Conservation (phyloP, 2,113 vertebrate species). For the Fulmarus glacialis region DNA sequence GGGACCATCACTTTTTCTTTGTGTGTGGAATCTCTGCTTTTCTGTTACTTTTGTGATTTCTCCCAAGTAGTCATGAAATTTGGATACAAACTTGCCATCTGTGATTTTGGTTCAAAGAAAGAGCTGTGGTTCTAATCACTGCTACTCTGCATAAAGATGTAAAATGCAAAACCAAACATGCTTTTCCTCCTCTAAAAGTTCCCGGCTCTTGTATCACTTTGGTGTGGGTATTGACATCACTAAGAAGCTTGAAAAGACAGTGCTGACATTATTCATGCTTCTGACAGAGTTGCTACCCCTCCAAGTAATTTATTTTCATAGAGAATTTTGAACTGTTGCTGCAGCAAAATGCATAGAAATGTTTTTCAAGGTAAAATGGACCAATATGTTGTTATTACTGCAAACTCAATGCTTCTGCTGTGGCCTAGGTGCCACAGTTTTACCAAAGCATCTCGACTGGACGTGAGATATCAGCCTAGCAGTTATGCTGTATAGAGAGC, state of each 20-base stretch:
- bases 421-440: neutral
- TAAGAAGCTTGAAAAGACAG: constrained; percentile 17
- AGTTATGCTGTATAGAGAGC: neutral
- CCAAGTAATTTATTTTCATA: neutral
- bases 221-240: neutral
- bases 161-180: constrained; percentile 12
- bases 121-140: neutral
- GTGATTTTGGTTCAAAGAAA: neutral
- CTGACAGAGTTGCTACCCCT: neutral
- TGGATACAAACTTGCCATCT: neutral
- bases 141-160: neutral
- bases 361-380: constrained; percentile 6
- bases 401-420: neutral
- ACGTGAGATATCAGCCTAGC: neutral
- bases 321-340: neutral
- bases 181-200: neutral
- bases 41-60: constrained; percentile 35
- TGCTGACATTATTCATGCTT: neutral
- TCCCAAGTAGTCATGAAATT: constrained; percentile 1
- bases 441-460: neutral
- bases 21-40: neutral
- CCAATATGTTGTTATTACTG: neutral
- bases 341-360: neutral
- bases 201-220: neutral
- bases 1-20: constrained; percentile 47